phyloP scores from a whole-genome alignment of 64 coral and sea anemone genomes.

The Dendrophyllia cribrosa region DNA sequence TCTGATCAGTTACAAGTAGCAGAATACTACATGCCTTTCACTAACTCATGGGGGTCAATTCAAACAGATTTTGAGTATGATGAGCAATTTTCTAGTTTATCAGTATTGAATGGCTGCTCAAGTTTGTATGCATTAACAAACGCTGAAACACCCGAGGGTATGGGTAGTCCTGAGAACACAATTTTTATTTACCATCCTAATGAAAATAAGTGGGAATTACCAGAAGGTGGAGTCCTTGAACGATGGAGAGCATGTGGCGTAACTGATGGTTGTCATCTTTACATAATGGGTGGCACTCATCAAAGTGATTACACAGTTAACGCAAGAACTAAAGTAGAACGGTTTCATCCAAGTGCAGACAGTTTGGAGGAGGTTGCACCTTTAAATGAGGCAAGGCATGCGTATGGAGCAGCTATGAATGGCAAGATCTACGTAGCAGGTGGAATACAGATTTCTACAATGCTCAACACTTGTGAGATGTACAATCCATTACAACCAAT shows the following conservation, averaged over 20 bases:
- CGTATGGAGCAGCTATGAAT: conserved; percentile 30
- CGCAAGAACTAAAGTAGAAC: neutral
- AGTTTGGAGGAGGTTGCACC: neutral
- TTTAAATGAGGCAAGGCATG: neutral
- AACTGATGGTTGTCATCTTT: neutral
- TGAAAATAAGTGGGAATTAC: neutral
- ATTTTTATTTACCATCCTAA: neutral
- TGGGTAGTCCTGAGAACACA: neutral
- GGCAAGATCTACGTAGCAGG: conserved; percentile 32
- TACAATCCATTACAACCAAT: neutral
- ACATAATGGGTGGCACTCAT: neutral
- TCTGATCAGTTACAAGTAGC: neutral
- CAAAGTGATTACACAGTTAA: too few species aligned
- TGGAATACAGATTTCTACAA: neutral
- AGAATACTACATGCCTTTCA: neutral
- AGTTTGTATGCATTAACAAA: neutral
- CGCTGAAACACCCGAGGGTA: too few species aligned
- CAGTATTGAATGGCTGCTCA: neutral
- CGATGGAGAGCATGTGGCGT: neutral
- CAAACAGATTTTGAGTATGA: neutral
- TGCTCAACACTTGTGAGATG: neutral
- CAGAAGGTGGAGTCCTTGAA: too few species aligned
- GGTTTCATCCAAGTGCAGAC: neutral
- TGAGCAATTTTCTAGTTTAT: neutral
- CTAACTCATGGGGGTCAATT: neutral